A percentile compares a stretch with the other conserved stretches of the same genome.
phyloP scores from a whole-genome alignment of 2,888 invertebrate species.

The Ochlodes sylvanus region DNA sequence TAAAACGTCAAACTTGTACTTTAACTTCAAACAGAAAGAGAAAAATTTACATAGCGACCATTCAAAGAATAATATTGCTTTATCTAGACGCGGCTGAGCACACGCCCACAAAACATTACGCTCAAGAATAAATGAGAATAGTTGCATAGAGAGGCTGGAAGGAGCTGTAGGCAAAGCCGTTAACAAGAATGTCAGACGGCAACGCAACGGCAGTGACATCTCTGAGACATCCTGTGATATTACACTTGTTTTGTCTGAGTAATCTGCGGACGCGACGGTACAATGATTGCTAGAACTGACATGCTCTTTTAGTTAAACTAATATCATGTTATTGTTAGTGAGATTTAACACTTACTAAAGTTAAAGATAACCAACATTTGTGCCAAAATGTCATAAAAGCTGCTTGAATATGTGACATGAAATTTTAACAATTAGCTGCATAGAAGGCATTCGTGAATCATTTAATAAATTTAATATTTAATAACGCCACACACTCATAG shows the following conservation, averaged over 20 bases:
- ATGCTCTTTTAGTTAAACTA: not conserved
- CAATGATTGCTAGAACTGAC: conserved; percentile 44
- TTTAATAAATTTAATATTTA: too few species aligned
- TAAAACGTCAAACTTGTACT: not conserved
- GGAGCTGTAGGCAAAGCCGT: conserved; percentile 57
- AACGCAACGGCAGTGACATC: conserved; percentile 67
- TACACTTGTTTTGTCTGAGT: conserved; percentile 68
- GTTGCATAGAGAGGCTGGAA: conserved; percentile 52
- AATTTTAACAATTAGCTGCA: too few species aligned
- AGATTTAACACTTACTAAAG: too few species aligned
- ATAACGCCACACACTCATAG: too few species aligned
- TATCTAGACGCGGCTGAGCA: conserved; percentile 17
- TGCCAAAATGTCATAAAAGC: too few species aligned
- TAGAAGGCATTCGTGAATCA: too few species aligned
- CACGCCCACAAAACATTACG: conserved; percentile 28
- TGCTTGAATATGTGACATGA: too few species aligned
- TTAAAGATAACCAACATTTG: too few species aligned
- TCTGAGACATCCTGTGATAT: conserved; percentile 77
- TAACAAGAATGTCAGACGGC: conserved; percentile 80
- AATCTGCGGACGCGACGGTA: conserved; percentile 43
- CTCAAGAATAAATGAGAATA: conserved; percentile 50
- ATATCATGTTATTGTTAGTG: too few species aligned
- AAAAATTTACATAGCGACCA: not conserved
- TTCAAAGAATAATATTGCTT: conserved; percentile 22
- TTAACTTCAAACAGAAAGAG: not conserved